These are phyloP conservation scores for Amia ocellicauda DNA, from an alignment of 2,113 vertebrate species.

Conservation along the genomic window DNA sequence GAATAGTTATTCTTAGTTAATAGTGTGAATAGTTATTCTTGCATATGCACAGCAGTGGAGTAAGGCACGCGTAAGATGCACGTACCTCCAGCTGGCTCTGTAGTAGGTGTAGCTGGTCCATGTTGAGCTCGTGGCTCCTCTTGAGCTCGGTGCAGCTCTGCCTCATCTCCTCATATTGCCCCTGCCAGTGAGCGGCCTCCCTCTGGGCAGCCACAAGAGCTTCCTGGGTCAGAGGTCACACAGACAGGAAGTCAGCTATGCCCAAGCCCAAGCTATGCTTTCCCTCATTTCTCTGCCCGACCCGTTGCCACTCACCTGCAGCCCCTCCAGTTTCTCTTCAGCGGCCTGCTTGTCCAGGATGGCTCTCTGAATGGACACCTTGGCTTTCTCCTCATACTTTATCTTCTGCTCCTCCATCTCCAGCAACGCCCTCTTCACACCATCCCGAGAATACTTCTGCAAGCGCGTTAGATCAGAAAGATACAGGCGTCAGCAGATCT, in stretches of 20 bases:
- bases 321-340: conserved; percentile 58
- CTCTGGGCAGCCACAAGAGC: conserved; percentile 41
- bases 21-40: too few relatives aligned
- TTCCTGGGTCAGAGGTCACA: too few relatives aligned
- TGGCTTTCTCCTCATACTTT: conserved; percentile 66
- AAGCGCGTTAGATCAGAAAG: too few relatives aligned
- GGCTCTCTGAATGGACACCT: conserved; percentile 67
- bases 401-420: conserved; percentile 74
- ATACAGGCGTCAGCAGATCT: too few relatives aligned
- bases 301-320: conserved; percentile 48
- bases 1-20: too few relatives aligned
- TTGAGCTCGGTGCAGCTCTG: conserved; percentile 40
- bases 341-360: conserved; percentile 62
- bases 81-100: conserved; percentile 66
- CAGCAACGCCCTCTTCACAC: conserved; percentile 61
- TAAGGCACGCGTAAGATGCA: too few relatives aligned
- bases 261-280: too few relatives aligned
- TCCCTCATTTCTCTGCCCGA: background rate
- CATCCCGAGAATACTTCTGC: conserved; percentile 39
- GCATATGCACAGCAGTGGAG: too few relatives aligned
- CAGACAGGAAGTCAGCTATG: too few relatives aligned
- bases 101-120: conserved; percentile 43
- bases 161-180: conserved; percentile 45
- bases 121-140: conserved; percentile 45
- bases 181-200: conserved; percentile 55